Base-by-base conservation (phyloP, 2,113 vertebrate species). In the Entomyzon cyanotis region DNA sequence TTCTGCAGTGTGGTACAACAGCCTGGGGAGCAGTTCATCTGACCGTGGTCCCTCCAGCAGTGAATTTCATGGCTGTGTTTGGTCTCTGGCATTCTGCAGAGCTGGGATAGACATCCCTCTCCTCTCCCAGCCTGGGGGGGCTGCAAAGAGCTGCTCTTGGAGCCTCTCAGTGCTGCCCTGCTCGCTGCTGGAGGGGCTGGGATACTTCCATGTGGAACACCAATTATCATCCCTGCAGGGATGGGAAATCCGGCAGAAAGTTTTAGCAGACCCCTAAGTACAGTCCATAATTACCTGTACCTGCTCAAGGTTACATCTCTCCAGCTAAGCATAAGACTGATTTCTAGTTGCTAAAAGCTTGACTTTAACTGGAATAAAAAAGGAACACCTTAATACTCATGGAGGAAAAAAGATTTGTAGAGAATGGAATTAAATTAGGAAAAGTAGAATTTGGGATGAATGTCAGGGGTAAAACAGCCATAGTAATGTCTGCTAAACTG, bases 211-310 rank as follows among this genome's bases (percentile, higher is more conserved):
- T 35, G 53, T 92, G 62, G 68, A 94, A 89, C 85, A 84, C 70
- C 90, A 97, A 88, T 97, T 96, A 94, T 41, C 71, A 79, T 89
- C 91, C 77, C 93, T 89, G 78, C 94, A 94, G 89, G 87, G 60
- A 73, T 0, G 19, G 70, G 75, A 95, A 94, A 84, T 97, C 80
- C 90, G 91, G 93, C 85, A 97, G 95, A 89, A 93, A 76, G 70
- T 65, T 88, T 89, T 56, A 93, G 69, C 0, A 3, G 95, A 93
- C 93, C 80, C 96, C 94, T 65, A 70, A 53, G 59, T 85, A 67
- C 47, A 28, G 65, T 79, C 41, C 68, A 10, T 93, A 95, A 96
- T 97, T 96, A 82, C 47, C 62, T 83, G 28, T 77, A 58, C 22
- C 69, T 95, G 68, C 69, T 70, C 77, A 77, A 91, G 84, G 87